Base-by-base conservation (phyloP, 2,797 vertebrate species). In the Dermochelys coriacea region DNA sequence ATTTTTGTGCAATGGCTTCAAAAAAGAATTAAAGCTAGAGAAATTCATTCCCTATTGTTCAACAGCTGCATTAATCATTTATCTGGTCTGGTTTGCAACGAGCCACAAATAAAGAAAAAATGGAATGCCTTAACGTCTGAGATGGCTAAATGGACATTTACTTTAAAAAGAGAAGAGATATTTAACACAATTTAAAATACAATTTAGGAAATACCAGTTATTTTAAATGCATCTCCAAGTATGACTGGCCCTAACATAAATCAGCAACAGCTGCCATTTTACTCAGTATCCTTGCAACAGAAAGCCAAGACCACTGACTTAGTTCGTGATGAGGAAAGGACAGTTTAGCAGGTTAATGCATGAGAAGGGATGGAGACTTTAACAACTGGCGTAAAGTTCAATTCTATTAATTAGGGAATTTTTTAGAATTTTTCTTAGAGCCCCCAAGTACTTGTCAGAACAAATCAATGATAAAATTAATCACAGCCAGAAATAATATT, bases 361-460 rank as follows among this genome's bases (percentile, higher is more conserved):
- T 75, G 78, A 83, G 71, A 55, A 86, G 84, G 81, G 61, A 82
- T 88, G 89, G 88, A 84, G 93, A 91, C 87, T 91, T 79, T 52
- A 87, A 41, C 88, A 85, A 54, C 84, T 57, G 37, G 0, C 49
- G 19, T 47, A 47, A 78, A 71, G 84, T 41, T 89, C 81, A 87
- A 88, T 81, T 95, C 91, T 77, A 57, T 18, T 68, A 19, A 0
- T 82, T 15, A 90, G 77, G 90, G 87, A 59, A 59, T 57, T 84
- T 96, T 94, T 93, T 47, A 78, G 86, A 90, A 91, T 96, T 94
- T 89, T 85, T 87, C 92, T 93, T 94, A 84, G 91, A 93, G 93
- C 75, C 86, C 79, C 49, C 25, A 41, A 15, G 27, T 47, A 34
- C 71, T 27, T 21, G 25, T 41, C 21, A 74, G 10, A 27, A 27